Evolutionary conservation across 2,113 vertebrate species (phyloP), one percentile per base, ranked within the genome.

Genomic region (crab-eating macaque (Macaca fascicularis)): DNA sequence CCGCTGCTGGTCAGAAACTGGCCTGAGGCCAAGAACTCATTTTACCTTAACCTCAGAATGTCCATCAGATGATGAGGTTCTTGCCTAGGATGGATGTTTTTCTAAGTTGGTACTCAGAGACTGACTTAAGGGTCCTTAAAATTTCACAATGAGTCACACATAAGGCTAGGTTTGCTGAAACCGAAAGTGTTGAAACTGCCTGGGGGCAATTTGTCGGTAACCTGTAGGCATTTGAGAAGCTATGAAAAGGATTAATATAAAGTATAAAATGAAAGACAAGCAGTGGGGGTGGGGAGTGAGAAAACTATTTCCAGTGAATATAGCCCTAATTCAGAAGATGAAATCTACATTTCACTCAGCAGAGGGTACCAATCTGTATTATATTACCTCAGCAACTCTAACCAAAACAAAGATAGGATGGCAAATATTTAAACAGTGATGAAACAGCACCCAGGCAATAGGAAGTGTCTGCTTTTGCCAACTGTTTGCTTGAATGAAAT

Each of bases 341-440:
- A 84, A 94, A 93, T 95, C 95, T 96, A 14, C 55, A 93, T 93
- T 97, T 95, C 81, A 85, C 64, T 94, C 81, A 84, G 43, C 85
- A 96, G 95, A 97, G 95, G 76, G 91, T 94, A 94, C 75, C 93
- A 93, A 95, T 95, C 96, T 96, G 93, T 96, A 93, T 72, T 45
- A 25, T 81, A 97, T 97, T 97, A 98, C 95, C 95, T 97, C 79
- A 88, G 57, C 61, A 93, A 67, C 97, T 96, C 82, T 94, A 97
- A 97, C 93, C 82, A 90, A 98, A 97, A 97, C 84, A 96, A 97
- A 94, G 95, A 95, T 85, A 97, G 97, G 95, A 96, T 95, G 92
- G 93, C 95, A 97, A 89, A 97, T 97, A 94, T 94, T 98, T 97
- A 96, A 98, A 97, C 61, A 97, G 55, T 96, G 96, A 95, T 97